Evolutionary conservation across 2,888 invertebrate species (phyloP), one percentile per base, ranked within the genome.

Genomic region (Tinea trinotella): DNA sequence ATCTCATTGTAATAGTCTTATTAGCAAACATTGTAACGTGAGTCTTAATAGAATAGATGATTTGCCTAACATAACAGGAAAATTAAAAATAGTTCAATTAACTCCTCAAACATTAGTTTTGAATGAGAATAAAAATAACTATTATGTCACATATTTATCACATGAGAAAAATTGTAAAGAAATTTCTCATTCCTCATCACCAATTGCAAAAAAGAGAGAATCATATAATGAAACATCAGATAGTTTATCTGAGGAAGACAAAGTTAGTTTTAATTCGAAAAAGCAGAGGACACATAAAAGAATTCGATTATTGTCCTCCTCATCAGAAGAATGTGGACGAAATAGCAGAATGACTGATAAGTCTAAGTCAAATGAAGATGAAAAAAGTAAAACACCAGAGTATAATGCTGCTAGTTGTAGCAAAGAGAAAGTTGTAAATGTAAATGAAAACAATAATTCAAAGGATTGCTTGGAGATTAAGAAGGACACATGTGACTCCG

Each of bases 391-490:
- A n/a, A n/a, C n/a, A n/a, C n/a, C n/a, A n/a, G n/a, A n/a, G n/a
- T n/a, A n/a, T n/a, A n/a, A n/a, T n/a, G n/a, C n/a, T n/a, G n/a
- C n/a, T n/a, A n/a, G n/a, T n/a, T n/a, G n/a, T n/a, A n/a, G n/a
- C n/a, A n/a, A n/a, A n/a, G n/a, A n/a, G n/a, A n/a, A n/a, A n/a
- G n/a, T n/a, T n/a, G 7, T 30, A 30, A 7, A 30, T 34, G 59
- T 61, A 18, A 59, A 62, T 55, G 72, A 70, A 55, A 79, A 69
- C 56, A 76, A 79, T 40, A 67, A 65, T 55, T 68, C 81, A 58
- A 52, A 52, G 15, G 10, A 30, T 15, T 5, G 20, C 20, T 62
- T 65, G 20, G 65, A 61, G 57, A 61, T 53, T 50, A 34, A 55
- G 3, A 4, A 40, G 10, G 9, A 52, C 2, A 3, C 18, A 15